Evolutionary conservation across 2,113 vertebrate genomes (phyloP).

Genomic region (Myotis brandtii): DNA sequence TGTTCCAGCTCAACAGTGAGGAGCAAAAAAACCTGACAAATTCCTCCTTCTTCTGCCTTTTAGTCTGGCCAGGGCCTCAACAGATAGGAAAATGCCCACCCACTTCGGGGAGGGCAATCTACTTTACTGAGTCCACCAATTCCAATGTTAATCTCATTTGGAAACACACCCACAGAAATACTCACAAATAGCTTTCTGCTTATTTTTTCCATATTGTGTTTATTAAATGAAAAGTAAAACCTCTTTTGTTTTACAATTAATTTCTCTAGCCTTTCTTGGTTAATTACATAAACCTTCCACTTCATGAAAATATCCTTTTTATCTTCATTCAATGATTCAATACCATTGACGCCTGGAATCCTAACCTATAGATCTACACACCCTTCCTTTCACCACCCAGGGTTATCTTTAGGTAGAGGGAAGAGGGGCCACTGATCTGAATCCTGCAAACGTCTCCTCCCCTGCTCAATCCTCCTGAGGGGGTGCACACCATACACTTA

Average conservation of each 20-base stretch:
- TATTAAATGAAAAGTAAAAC: background rate
- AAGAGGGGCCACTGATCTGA: background rate
- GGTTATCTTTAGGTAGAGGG: background rate
- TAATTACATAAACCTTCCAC: background rate
- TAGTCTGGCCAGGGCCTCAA: background rate
- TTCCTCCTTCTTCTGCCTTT: background rate
- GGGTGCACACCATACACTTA: background rate
- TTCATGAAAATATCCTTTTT: background rate
- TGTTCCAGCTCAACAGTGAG: background rate
- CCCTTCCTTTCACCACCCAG: background rate
- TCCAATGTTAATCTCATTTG: background rate
- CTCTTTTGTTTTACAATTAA: background rate
- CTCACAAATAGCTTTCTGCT: background rate
- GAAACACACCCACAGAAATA: background rate
- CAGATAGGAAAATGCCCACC: background rate
- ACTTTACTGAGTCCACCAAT: background rate
- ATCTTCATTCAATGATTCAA: background rate
- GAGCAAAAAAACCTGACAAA: background rate
- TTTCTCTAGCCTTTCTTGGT: background rate
- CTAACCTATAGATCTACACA: background rate
- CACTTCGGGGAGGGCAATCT: background rate
- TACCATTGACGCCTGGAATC: background rate
- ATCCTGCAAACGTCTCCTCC: background rate
- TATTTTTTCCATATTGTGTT: background rate
- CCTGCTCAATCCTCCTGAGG: background rate